These are phyloP conservation scores for Daphoenositta chrysoptera DNA, from an alignment of 2,113 vertebrate genomes.

Conservation along the genomic window DNA sequence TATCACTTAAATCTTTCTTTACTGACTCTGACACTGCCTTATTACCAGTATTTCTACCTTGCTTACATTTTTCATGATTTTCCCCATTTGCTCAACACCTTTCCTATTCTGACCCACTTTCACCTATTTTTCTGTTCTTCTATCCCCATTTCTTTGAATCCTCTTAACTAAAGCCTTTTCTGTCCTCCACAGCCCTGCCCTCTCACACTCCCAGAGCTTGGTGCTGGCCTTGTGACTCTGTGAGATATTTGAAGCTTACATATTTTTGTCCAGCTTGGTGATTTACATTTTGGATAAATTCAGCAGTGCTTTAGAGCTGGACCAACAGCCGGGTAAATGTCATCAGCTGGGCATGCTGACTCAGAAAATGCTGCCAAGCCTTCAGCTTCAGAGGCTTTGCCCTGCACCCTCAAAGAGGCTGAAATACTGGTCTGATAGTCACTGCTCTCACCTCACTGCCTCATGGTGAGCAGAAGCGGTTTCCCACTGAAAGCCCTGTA, in stretches of 20 bases:
- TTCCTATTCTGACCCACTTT: not conserved
- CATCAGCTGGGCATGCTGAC: not conserved
- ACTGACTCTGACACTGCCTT: not conserved
- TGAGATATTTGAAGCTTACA: not conserved
- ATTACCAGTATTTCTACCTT: not conserved
- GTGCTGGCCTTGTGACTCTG: not conserved
- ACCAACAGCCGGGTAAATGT: not conserved
- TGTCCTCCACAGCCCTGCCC: not conserved
- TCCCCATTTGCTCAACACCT: not conserved
- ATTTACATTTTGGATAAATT: constrained; percentile 4
- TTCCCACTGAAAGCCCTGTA: not conserved
- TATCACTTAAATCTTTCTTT: not conserved
- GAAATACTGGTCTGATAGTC: not conserved
- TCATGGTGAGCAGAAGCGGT: not conserved
- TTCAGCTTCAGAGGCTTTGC: not conserved
- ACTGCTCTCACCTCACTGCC: not conserved
- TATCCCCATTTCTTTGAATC: not conserved
- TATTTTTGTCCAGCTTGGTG: not conserved
- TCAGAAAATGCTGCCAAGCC: not conserved
- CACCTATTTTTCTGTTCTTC: not conserved
- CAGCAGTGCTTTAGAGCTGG: not conserved
- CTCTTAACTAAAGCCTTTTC: not conserved
- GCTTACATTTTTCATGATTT: not conserved
- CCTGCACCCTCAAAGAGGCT: not conserved
- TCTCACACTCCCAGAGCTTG: not conserved